phyloP scores from a whole-genome alignment of 2,113 vertebrate genomes.

The Ancistrus triradiatus region DNA sequence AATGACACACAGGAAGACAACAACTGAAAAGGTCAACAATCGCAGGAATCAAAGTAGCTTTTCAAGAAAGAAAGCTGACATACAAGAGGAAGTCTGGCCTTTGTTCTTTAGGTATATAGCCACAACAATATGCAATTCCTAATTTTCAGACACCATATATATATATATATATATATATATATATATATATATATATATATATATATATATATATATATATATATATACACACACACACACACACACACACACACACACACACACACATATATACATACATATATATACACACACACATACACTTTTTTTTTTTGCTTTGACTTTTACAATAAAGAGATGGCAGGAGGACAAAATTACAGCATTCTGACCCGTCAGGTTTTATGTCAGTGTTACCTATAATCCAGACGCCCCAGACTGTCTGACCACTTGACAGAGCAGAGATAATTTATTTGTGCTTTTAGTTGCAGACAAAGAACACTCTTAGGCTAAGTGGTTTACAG shows the following conservation, averaged over 20 bases:
- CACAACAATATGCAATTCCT: background rate
- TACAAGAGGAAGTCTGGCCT: background rate
- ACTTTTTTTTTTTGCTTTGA: conserved; percentile 7
- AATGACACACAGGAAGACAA: conserved; percentile 44
- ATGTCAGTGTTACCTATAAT: conserved; percentile 69
- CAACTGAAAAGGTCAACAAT: conserved; percentile 42
- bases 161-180: too few relatives aligned
- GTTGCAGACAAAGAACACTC: conserved; percentile 55
- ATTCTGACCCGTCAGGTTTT: conserved; percentile 60
- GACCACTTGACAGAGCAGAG: conserved; percentile 65
- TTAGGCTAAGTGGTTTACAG: conserved; percentile 52
- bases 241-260: too few relatives aligned
- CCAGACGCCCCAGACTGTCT: conserved; percentile 73
- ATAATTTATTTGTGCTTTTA: conserved; percentile 67
- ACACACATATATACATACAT: too few relatives aligned
- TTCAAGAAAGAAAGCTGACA: conserved; percentile 8
- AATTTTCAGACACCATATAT: background rate
- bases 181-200: too few relatives aligned
- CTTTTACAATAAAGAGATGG: conserved; percentile 39
- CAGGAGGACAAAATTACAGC: conserved; percentile 64
- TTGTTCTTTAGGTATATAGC: conserved; percentile 1
- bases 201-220: too few relatives aligned
- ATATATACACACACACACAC: too few relatives aligned
- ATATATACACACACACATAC: too few relatives aligned
- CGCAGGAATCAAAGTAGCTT: conserved; percentile 42